phyloP scores from a whole-genome alignment of 2,113 vertebrate species.

The Microtus pennsylvanicus region DNA sequence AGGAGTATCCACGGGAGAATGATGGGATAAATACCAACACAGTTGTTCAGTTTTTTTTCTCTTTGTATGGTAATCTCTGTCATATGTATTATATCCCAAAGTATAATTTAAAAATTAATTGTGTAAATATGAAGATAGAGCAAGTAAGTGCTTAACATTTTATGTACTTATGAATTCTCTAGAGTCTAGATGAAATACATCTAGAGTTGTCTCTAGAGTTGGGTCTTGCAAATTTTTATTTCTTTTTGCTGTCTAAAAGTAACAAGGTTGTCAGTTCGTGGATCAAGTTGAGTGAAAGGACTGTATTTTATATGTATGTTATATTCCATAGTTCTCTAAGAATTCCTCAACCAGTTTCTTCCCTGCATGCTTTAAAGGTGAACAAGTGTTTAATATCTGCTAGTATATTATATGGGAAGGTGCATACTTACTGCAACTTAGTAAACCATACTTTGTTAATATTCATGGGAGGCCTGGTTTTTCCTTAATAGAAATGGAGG shows the following conservation, averaged over 20 bases:
- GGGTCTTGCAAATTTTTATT: neutral
- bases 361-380: neutral
- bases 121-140: conserved; percentile 6
- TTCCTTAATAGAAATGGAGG: no score
- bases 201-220: neutral
- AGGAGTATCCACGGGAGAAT: neutral
- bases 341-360: neutral
- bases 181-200: neutral
- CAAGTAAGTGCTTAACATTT: neutral
- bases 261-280: neutral
- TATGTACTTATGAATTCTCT: neutral
- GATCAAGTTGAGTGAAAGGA: neutral
- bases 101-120: neutral
- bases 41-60: neutral
- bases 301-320: neutral
- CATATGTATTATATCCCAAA: neutral
- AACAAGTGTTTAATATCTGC: neutral
- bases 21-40: neutral
- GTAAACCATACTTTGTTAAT: no score
- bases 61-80: neutral
- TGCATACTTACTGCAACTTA: neutral
- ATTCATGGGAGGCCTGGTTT: no score
- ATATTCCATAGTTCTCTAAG: neutral
- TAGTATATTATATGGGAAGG: neutral
- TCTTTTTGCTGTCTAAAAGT: neutral